phyloP scores from a whole-genome alignment of 2,888 invertebrate genomes.

The Eupithecia subfuscata region DNA sequence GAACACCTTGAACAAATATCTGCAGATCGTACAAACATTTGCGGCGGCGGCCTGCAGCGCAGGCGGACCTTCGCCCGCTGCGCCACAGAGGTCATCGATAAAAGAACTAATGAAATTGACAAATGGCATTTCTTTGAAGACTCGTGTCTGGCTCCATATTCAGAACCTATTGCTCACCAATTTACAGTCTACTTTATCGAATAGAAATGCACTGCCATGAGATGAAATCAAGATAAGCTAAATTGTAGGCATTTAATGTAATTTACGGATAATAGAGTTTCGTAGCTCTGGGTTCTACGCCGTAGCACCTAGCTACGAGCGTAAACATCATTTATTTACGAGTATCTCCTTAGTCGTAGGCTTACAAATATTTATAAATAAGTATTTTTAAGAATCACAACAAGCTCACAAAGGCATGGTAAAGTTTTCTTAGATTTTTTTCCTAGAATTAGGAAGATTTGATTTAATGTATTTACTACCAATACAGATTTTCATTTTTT shows the following conservation, averaged over 20 bases:
- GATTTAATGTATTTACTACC: no score
- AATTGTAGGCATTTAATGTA: background rate
- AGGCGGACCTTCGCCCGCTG: no score
- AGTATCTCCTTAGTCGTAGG: background rate
- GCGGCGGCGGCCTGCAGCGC: no score
- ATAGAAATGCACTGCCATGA: background rate
- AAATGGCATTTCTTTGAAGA: no score
- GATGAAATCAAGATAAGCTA: background rate
- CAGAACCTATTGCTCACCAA: no score
- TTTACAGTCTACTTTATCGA: background rate
- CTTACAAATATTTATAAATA: conserved; percentile 4
- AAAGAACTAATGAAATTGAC: no score
- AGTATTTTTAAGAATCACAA: background rate
- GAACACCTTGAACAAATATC: no score
- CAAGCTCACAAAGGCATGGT: background rate
- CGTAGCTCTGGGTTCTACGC: conserved; percentile 33
- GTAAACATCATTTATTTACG: conserved; percentile 25
- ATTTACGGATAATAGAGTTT: conserved; percentile 9
- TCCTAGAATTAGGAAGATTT: no score
- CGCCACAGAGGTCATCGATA: no score
- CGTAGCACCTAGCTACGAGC: conserved; percentile 29
- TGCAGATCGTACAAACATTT: no score
- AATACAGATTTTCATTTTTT: no score
- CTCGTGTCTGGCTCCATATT: no score
- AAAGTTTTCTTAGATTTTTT: background rate